A percentile compares a stretch with the other conserved stretches of the same genome.
These are phyloP conservation scores for Ceratothoa steindachneri DNA, from an alignment of 2,888 invertebrate species.

Conservation along the genomic window DNA sequence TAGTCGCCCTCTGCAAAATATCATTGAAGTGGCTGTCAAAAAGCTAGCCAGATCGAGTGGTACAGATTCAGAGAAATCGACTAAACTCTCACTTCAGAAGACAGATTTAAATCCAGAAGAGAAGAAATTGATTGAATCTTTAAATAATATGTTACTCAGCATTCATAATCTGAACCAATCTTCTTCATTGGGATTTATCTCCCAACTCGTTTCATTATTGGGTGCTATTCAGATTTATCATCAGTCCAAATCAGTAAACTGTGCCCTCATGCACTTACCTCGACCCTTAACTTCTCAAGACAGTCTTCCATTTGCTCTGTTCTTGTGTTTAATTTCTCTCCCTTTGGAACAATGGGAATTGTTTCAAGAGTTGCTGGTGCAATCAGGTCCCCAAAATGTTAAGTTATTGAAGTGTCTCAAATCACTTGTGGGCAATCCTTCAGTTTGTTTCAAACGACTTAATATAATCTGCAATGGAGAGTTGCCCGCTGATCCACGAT, in stretches of 20 bases:
- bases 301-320: neutral
- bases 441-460: neutral
- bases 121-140: too few relatives aligned
- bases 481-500: conserved; percentile 25
- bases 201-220: neutral
- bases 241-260: neutral
- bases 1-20: neutral
- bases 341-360: conserved; percentile 28
- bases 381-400: neutral
- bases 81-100: too few relatives aligned
- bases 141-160: neutral
- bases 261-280: neutral
- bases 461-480: neutral
- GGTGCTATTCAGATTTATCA: neutral
- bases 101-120: too few relatives aligned
- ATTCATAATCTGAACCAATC: neutral
- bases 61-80: too few relatives aligned
- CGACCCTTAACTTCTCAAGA: neutral
- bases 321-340: neutral
- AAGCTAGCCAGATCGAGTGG: too few relatives aligned
- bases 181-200: neutral
- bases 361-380: conserved; percentile 17
- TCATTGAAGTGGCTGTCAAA: too few relatives aligned
- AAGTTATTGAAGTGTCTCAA: neutral
- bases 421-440: neutral